phyloP scores from a whole-genome alignment of 2,113 vertebrate species.

The Ellobius talpinus region DNA sequence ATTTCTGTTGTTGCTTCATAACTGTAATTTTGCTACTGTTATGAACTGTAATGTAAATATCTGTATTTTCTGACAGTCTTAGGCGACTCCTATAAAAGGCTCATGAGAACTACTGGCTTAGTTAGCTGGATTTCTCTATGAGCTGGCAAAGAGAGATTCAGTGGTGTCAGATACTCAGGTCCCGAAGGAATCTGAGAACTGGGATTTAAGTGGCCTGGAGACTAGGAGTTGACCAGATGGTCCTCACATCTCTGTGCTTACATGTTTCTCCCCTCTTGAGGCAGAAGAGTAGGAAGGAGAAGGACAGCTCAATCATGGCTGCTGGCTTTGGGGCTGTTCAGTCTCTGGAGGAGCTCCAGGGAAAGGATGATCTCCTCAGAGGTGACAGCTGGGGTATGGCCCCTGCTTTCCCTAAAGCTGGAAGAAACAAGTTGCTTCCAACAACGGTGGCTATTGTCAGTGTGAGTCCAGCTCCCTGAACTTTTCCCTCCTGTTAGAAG shows the following conservation, averaged over 20 bases:
- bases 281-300: not conserved
- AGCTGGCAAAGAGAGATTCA: not conserved
- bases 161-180: not conserved
- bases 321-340: too few relatives aligned
- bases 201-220: not conserved
- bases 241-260: not conserved
- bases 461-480: not conserved
- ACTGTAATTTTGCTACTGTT: not conserved
- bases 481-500: not conserved
- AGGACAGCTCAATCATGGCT: not conserved
- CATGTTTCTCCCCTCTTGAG: not conserved
- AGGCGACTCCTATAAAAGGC: not conserved
- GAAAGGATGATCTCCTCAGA: not conserved
- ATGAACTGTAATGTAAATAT: too few relatives aligned
- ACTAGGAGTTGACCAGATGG: not conserved
- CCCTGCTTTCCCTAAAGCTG: not conserved
- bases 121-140: not conserved
- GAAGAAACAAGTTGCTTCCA: not conserved
- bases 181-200: not conserved
- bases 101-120: not conserved
- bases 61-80: not conserved
- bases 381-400: not conserved
- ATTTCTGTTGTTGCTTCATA: not conserved
- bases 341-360: not conserved
- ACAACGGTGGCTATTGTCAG: not conserved